A percentile compares a stretch with the other conserved stretches of the same genome.
Evolutionary conservation across 2,797 vertebrate species (phyloP).

Genomic region (Aeoliscus strigatus): DNA sequence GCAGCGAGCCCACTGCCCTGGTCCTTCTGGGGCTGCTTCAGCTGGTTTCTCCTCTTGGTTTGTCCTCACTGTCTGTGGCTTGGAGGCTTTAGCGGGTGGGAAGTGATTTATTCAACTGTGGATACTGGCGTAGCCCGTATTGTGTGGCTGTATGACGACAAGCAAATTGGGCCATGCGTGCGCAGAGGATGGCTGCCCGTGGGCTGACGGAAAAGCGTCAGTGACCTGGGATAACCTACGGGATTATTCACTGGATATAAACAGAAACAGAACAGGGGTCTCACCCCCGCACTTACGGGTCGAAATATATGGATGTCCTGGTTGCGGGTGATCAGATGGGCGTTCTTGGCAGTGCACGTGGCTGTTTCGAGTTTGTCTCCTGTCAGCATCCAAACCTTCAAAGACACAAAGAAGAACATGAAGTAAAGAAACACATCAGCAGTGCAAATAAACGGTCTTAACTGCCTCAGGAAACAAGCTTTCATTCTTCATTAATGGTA

Average conservation of each 20-base stretch:
- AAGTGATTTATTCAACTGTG: conserved; percentile 65
- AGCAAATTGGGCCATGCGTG: conserved; percentile 22
- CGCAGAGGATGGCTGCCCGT: conserved; percentile 21
- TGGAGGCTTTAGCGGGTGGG: conserved; percentile 49
- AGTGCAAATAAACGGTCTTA: too few species aligned
- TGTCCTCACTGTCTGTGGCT: conserved; percentile 58
- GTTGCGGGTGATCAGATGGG: conserved; percentile 89
- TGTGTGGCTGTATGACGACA: conserved; percentile 27
- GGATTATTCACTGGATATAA: conserved; percentile 9
- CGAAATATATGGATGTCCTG: conserved; percentile 93
- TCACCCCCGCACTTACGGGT: too few species aligned
- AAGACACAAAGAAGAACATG: not conserved
- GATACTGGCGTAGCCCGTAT: conserved; percentile 28
- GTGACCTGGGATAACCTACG: conserved; percentile 28
- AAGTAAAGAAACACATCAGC: too few species aligned
- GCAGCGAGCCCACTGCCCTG: conserved; percentile 56
- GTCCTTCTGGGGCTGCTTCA: conserved; percentile 60
- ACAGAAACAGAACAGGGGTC: conserved; percentile 10
- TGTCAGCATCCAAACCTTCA: conserved; percentile 97
- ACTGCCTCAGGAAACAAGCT: too few species aligned
- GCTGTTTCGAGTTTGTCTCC: conserved; percentile 97
- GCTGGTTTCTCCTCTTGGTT: conserved; percentile 53
- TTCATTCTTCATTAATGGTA: too few species aligned
- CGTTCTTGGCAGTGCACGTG: conserved; percentile 96
- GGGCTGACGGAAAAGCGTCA: conserved; percentile 18